phyloP scores from a whole-genome alignment of 2,797 vertebrate genomes.

The Taenioides sp. region DNA sequence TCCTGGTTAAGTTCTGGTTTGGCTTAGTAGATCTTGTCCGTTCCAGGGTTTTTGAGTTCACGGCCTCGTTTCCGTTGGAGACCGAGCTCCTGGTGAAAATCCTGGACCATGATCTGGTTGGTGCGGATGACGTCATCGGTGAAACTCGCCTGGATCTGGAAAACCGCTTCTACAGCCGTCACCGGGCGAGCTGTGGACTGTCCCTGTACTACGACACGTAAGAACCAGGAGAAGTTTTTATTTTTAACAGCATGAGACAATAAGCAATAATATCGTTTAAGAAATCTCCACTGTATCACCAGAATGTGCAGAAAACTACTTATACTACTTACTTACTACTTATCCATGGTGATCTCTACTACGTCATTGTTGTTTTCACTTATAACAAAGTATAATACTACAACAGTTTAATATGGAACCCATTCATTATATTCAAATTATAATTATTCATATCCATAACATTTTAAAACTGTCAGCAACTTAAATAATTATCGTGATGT shows the following conservation, averaged over 20 bases:
- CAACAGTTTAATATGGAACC: too few species aligned
- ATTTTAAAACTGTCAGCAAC: too few species aligned
- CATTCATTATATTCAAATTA: too few species aligned
- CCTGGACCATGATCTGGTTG: conserved; percentile 89
- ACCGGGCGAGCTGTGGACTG: conserved; percentile 87
- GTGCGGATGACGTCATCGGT: conserved; percentile 88
- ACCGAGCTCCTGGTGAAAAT: conserved; percentile 84
- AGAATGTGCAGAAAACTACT: too few species aligned
- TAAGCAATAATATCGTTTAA: too few species aligned
- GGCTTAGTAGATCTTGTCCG: conserved; percentile 5
- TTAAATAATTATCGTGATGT: too few species aligned
- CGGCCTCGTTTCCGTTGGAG: conserved; percentile 87
- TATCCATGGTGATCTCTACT: too few species aligned
- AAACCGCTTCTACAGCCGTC: conserved; percentile 94
- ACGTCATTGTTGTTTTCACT: too few species aligned
- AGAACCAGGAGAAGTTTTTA: conserved; percentile 15
- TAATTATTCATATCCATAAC: too few species aligned
- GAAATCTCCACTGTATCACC: too few species aligned
- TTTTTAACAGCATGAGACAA: neutral
- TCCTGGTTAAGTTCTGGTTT: neutral
- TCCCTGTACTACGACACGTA: conserved; percentile 86
- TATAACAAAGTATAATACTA: too few species aligned
- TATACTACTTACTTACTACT: too few species aligned
- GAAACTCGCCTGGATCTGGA: conserved; percentile 91
- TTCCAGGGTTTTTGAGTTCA: conserved; percentile 89